Conservation (phyloP, 2,113 vertebrate genomes). For the Atlantisia rogersi region DNA sequence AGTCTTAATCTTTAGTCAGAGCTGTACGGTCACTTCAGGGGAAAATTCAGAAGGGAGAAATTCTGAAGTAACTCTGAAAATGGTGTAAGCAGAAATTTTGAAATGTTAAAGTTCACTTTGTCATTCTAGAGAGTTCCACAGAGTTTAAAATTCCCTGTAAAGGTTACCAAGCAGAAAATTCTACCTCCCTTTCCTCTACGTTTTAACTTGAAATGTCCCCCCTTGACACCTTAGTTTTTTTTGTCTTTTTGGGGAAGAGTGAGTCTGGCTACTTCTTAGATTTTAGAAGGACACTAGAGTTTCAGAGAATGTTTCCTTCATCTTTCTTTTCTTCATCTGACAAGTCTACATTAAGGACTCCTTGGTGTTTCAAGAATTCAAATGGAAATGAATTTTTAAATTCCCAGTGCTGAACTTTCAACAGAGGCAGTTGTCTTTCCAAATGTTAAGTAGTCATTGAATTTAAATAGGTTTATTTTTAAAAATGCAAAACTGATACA, state of each 20-base stretch:
- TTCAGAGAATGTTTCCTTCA: background rate
- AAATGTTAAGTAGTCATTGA: slow-evolving; percentile 5
- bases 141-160: background rate
- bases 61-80: background rate
- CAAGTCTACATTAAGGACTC: background rate
- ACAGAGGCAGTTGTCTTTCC: background rate
- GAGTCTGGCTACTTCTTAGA: background rate
- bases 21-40: background rate
- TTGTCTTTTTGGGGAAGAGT: background rate
- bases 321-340: background rate
- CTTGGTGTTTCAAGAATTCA: background rate
- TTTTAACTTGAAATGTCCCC: background rate
- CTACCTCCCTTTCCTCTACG: background rate
- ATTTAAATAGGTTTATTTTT: slow-evolving; percentile 12
- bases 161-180: background rate
- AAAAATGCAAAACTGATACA: background rate
- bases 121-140: background rate
- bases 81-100: background rate
- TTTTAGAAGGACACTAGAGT: background rate
- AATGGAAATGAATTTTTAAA: background rate
- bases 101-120: background rate
- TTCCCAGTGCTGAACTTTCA: background rate
- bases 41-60: background rate
- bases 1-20: background rate
- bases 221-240: background rate